Conservation (phyloP, 2,888 invertebrate species). For the Ophion ellenae region DNA sequence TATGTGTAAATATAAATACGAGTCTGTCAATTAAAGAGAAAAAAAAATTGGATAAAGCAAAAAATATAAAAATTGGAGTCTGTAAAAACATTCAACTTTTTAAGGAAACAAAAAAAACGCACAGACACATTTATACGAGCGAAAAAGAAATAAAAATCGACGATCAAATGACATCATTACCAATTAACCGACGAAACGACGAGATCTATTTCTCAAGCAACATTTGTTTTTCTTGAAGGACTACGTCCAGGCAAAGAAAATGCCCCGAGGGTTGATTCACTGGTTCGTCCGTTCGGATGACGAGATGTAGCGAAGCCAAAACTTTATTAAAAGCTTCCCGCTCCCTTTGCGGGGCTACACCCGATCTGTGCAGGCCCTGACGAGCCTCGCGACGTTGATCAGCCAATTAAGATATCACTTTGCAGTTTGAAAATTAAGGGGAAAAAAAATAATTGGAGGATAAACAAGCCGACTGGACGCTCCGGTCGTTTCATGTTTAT, state of each 20-base stretch:
- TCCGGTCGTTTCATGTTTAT: constrained; percentile 41
- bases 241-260: not conserved
- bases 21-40: too few species aligned
- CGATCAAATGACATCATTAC: not conserved
- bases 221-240: constrained; percentile 30
- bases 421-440: constrained; percentile 69
- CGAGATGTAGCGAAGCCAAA: constrained; percentile 60
- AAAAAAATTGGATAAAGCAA: too few species aligned
- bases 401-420: constrained; percentile 78
- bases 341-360: constrained; percentile 52
- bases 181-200: too few species aligned
- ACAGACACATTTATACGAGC: too few species aligned
- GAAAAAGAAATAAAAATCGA: not conserved
- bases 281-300: not conserved
- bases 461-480: constrained; percentile 49
- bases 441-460: constrained; percentile 48
- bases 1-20: too few species aligned
- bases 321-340: constrained; percentile 79
- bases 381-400: constrained; percentile 55
- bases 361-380: constrained; percentile 5
- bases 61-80: too few species aligned
- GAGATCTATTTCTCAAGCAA: constrained; percentile 22
- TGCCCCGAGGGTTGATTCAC: constrained; percentile 1
- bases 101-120: too few species aligned
- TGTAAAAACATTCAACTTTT: too few species aligned